These are phyloP conservation scores for Scolopax bukidnonensis DNA, from an alignment of 2,797 vertebrate genomes.

Conservation along the genomic window DNA sequence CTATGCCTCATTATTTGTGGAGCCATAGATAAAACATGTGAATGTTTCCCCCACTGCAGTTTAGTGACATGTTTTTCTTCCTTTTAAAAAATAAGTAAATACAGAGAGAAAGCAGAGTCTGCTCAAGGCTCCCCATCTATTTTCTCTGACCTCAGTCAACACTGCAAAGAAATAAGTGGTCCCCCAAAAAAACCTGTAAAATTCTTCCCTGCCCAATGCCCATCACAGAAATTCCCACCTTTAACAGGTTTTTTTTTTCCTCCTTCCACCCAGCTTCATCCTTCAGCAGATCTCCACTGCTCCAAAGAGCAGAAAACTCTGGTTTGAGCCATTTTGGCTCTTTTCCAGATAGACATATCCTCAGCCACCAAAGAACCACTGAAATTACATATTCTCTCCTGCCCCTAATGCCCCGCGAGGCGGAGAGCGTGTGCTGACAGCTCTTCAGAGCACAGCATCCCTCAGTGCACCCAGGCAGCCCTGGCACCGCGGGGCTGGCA, in stretches of 20 bases:
- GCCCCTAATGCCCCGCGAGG: fast-evolving
- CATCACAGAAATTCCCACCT: not conserved
- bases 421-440: fast-evolving
- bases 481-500: fast-evolving
- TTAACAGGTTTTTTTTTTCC: too few relatives aligned
- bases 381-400: fast-evolving
- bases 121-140: not conserved
- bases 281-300: not conserved
- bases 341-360: fast-evolving
- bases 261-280: not conserved
- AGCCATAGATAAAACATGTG: not conserved
- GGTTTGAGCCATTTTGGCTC: fast-evolving
- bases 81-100: not conserved
- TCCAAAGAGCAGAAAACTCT: not conserved
- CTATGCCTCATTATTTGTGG: constrained; percentile 17
- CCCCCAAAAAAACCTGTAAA: not conserved
- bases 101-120: not conserved
- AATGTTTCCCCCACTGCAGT: not conserved
- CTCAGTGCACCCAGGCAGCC: fast-evolving
- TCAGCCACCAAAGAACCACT: fast-evolving
- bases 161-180: not conserved
- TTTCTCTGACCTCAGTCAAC: not conserved
- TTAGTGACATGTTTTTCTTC: not conserved
- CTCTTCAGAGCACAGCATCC: fast-evolving
- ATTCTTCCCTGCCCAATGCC: not conserved